Evolutionary conservation across 2,888 invertebrate species (phyloP).

Genomic region (Lithophane leautieri): DNA sequence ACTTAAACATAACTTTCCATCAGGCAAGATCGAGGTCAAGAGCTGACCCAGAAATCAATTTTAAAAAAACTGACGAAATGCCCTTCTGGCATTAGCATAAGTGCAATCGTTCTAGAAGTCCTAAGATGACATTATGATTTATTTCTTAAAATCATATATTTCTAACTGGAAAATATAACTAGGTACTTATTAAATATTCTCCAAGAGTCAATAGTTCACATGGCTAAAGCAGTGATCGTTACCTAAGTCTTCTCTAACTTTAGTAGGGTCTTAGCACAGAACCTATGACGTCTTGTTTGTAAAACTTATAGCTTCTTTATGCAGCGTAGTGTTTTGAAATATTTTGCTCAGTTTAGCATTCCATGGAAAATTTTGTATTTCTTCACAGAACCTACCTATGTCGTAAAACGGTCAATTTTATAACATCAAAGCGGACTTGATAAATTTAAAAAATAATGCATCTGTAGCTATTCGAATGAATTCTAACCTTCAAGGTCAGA

Average conservation of each 20-base stretch:
- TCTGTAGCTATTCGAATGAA: conserved; percentile 11
- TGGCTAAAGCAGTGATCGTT: conserved; percentile 6
- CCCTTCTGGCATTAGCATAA: too few relatives aligned
- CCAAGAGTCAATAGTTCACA: conserved; percentile 35
- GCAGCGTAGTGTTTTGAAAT: conserved; percentile 33
- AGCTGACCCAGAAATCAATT: too few relatives aligned
- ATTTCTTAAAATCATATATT: neutral
- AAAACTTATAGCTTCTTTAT: conserved; percentile 5
- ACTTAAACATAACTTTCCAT: too few relatives aligned
- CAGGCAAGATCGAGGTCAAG: too few relatives aligned
- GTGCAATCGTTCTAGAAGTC: conserved; percentile 1
- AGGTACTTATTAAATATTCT: neutral
- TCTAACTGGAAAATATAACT: neutral
- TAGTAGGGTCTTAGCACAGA: conserved; percentile 21
- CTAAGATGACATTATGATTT: neutral
- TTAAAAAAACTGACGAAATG: too few relatives aligned
- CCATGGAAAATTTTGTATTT: conserved; percentile 28
- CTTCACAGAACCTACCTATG: conserved; percentile 12
- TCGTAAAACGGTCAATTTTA: conserved; percentile 10
- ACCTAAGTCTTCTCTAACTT: conserved; percentile 43
- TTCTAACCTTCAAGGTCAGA: conserved; percentile 65
- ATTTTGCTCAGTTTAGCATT: conserved; percentile 20
- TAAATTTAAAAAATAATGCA: conserved; percentile 44
- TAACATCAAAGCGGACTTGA: conserved; percentile 40
- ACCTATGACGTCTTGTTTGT: conserved; percentile 23